Evolutionary conservation across 1,140 invertebrate species (phyloP), one percentile per base, ranked within the genome.

Genomic region (Pinna nobilis): DNA sequence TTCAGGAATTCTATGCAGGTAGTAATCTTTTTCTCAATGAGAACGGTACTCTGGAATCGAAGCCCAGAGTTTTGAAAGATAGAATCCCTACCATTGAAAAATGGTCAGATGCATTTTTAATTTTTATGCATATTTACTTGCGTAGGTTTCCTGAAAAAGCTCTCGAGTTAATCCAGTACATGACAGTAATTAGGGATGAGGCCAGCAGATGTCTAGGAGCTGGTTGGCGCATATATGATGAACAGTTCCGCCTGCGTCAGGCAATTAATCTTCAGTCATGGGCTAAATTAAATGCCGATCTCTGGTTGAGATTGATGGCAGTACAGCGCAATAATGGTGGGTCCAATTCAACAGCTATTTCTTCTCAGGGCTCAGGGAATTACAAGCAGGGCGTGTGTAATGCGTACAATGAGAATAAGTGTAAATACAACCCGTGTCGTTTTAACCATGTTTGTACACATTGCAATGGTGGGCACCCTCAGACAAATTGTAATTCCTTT

Each of bases 31-130:
- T 32, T 9, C 9, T 61, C 1, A 23, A 20, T 3, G n/a, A 30
- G 2, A 60, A 39, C 7, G 66, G 76, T 7, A 41, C 53, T 15
- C n/a, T 73, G 11, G 66, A 65, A 6, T 30, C 70, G 7, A 44
- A 33, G 33, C 65, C 50, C 2, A 39, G 20, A n/a, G 37, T 63
- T 20, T 1, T 53, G 11, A 77, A 44, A 18, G 70, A 70, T 32
- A 64, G 41, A 20, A 55, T 74, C 2, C 13, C 30, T 11, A 65
- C 39, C 18, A 77, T 73, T 18, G 66, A 69, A 59, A 55, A 60
- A 66, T 77, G 50, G 61, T 69, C 66, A 3, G 67, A 74, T 15
- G 76, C 70, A 6, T 74, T 74, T 47, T 15, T 74, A 1, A 61
- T 73, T 18, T 77, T 13, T 49, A 55, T 59, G 50, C 25, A 32